Evolutionary conservation across 2,888 invertebrate species (phyloP).

Genomic region (Drosophila quinaria): DNA sequence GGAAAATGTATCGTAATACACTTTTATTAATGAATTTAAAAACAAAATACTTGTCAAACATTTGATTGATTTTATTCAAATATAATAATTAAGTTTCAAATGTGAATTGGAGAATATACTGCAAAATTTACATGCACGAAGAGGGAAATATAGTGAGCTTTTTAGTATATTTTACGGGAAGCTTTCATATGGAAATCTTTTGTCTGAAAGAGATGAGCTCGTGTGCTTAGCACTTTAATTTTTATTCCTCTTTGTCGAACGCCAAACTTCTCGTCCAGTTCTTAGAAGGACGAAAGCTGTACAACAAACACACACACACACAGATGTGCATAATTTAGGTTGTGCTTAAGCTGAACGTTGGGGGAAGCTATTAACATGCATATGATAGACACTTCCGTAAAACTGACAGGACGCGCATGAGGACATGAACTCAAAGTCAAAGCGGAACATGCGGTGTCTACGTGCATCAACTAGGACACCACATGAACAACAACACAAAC

Average conservation of each 20-base stretch:
- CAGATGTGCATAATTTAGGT: not conserved
- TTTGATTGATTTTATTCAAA: not conserved
- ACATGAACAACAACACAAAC: slow-evolving; percentile 21
- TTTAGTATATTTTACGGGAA: no score
- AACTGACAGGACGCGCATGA: slow-evolving; percentile 58
- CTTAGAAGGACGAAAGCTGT: slow-evolving; percentile 18
- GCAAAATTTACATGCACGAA: not conserved
- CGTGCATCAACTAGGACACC: slow-evolving; percentile 60
- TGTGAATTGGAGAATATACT: not conserved
- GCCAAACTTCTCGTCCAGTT: slow-evolving; percentile 19
- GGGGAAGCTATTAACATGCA: slow-evolving; percentile 74
- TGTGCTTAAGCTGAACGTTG: slow-evolving; percentile 25
- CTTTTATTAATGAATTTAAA: not conserved
- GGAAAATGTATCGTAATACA: not conserved
- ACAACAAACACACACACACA: slow-evolving; percentile 8
- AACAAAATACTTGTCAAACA: not conserved
- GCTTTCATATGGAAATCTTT: slow-evolving; percentile 12
- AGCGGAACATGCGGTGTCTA: slow-evolving; percentile 67
- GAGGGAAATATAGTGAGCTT: not conserved
- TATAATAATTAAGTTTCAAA: not conserved
- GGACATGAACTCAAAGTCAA: slow-evolving; percentile 57
- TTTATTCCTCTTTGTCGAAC: slow-evolving; percentile 10
- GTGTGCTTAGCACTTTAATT: slow-evolving; percentile 24
- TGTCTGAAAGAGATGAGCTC: slow-evolving; percentile 22
- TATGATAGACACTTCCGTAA: slow-evolving; percentile 80